A percentile compares a stretch with the other conserved stretches of the same genome.
Conservation (phyloP, 2,888 invertebrate genomes). For the Epicampocera succincta region DNA sequence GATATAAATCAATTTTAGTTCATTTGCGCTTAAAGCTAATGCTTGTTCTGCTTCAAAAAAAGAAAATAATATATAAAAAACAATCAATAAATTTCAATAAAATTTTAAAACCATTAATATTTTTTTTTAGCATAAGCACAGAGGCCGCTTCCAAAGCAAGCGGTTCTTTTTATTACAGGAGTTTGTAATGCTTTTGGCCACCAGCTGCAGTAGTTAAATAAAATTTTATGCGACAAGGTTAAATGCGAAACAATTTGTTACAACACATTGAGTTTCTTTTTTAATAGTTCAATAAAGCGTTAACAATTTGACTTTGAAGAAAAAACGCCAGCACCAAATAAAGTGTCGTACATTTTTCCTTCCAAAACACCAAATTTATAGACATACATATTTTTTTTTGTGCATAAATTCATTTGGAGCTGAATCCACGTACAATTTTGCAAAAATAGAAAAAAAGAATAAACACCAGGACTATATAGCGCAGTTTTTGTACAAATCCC, state of each 20-base stretch:
- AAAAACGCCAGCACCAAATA: constrained; percentile 10
- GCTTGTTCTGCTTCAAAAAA: neutral
- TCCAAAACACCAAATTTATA: constrained; percentile 7
- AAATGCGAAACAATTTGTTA: constrained; percentile 58
- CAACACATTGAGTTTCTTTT: constrained; percentile 61
- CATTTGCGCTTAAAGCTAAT: neutral
- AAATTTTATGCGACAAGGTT: constrained; percentile 44
- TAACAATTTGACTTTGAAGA: constrained; percentile 45
- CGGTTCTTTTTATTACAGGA: too few relatives aligned
- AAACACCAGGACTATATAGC: neutral
- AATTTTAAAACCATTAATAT: constrained; percentile 42
- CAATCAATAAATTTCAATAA: constrained; percentile 42
- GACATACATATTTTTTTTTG: constrained; percentile 11
- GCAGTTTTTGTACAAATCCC: constrained; percentile 30
- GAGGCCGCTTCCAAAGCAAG: neutral
- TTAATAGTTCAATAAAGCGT: constrained; percentile 63
- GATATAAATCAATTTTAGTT: neutral
- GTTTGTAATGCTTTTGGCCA: constrained; percentile 15
- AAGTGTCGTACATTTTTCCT: constrained; percentile 1
- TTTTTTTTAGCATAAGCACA: neutral
- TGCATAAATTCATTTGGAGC: constrained; percentile 55
- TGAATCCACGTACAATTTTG: constrained; percentile 45
- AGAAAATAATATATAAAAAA: neutral
- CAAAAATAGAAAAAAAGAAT: neutral
- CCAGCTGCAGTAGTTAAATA: constrained; percentile 40